Evolutionary conservation across 1,140 invertebrate species (phyloP), one percentile per base, ranked within the genome.

Genomic region (Brachionus paranguensis): DNA sequence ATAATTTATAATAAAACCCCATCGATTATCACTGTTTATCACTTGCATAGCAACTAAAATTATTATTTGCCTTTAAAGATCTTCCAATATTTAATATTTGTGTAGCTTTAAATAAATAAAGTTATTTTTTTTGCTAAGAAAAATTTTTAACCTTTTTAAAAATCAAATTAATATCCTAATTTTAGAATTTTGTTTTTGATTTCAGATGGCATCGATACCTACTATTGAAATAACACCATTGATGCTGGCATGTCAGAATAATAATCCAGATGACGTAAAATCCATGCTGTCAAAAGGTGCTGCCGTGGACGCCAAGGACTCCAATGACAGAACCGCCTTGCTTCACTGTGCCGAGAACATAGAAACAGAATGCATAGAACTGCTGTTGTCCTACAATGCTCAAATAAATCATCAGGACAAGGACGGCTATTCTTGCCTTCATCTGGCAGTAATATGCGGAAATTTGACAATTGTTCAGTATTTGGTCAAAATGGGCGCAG

Each of bases 381-480:
- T 93, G 83, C 91, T 95, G 24, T 84, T 91, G 0, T 94, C 93
- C 84, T 93, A 94, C 27, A 92, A 84, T 43, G 53, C 41, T 47
- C 41, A 68, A 47, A 72, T 83, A 47, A 70, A 83, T 47, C 60
- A 68, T 27, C 81, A 83, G 47, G 96, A 99, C 89, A 93, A 95
- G 85, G 95, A 98, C 88, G 96, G 96, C 55, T 95, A 97, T 88
- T 96, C 95, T 4, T 93, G 95, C 1, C 91, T 98, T 50, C 95
- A 98, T 90, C 91, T 97, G 79, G 87, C 90, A 3, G 88, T 89
- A 4, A 89, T 89, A 24, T 87, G 87, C 4, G 89, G 88, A 4
- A 90, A 90, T 85, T 76, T 86, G 4, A 86, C 87, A 8, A 76
- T 90, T 37, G 85, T 89, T 2, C 85, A 87, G 43, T 85, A 89